Evolutionary conservation across 2,797 vertebrate genomes (phyloP).

Genomic region (Microctenopoma steveboyesi): DNA sequence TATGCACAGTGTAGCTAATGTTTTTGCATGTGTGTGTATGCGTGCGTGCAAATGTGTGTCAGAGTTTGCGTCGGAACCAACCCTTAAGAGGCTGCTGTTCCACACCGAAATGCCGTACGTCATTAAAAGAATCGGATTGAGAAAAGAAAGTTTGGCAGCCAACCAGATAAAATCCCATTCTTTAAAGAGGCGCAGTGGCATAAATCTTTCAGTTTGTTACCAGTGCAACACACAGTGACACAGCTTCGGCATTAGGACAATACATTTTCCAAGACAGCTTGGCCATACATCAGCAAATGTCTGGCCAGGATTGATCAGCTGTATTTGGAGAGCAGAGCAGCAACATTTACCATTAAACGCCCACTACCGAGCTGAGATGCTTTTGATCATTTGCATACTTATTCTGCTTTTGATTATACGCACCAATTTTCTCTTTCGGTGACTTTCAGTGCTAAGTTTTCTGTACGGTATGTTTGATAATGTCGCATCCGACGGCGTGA

Average conservation of each 20-base stretch:
- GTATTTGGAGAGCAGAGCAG: constrained; percentile 35
- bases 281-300: constrained; percentile 53
- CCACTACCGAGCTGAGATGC: constrained; percentile 6
- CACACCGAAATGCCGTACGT: constrained; percentile 59
- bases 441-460: constrained; percentile 20
- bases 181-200: constrained; percentile 77
- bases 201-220: constrained; percentile 71
- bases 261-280: constrained; percentile 62
- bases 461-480: constrained; percentile 11
- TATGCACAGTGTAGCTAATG: constrained; percentile 9
- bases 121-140: constrained; percentile 68
- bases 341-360: constrained; percentile 22
- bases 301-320: constrained; percentile 40
- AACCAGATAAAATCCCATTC: constrained; percentile 78
- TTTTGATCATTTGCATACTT: constrained; percentile 29
- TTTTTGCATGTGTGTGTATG: constrained; percentile 28
- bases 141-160: constrained; percentile 75
- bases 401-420: constrained; percentile 30
- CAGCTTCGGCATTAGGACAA: constrained; percentile 63
- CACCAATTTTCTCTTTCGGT: constrained; percentile 30
- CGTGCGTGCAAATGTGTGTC: constrained; percentile 38
- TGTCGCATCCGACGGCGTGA: constrained; percentile 26
- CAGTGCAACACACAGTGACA: constrained; percentile 42
- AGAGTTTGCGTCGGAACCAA: constrained; percentile 46
- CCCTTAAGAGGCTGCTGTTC: constrained; percentile 40